Evolutionary conservation across 1,140 invertebrate genomes (phyloP), one percentile per base, ranked within the genome.

Genomic region (Oppia nitens): DNA sequence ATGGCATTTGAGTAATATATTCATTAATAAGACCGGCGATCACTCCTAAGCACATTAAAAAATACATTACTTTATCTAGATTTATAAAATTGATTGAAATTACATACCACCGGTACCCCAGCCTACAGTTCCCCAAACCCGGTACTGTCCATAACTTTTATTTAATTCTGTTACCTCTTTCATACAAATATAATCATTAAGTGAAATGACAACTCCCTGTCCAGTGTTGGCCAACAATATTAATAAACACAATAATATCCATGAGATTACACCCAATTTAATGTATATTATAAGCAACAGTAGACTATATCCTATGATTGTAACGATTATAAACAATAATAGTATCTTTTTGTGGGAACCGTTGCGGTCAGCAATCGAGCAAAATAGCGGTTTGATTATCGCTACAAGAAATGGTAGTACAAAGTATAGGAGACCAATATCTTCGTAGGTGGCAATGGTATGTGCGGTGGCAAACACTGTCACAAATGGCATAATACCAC

Each of bases 71-170:
- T n/a, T n/a, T n/a, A n/a, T n/a, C n/a, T n/a, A n/a, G n/a, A n/a
- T n/a, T n/a, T n/a, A n/a, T 55, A 24, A 56, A 45, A 56, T 50
- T 21, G 12, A 55, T 28, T 40, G 21, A 55, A 9, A 17, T 53
- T 45, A 47, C 45, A 2, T 48, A 57, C 62, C 62, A n/a, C 64
- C 57, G 1, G 64, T 29, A 24, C 66, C 66, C 59, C 57, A 67
- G 17, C 66, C 66, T 24, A 67, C 29, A 6, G 64, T 62, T 14
- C 66, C 66, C 79, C 83, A 92, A 62, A 90, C 74, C 57, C 85
- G 77, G 67, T 91, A 87, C 60, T 81, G 79, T 0, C 87, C 87
- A 70, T 87, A 92, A 17, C 65, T 48, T 28, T 47, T 24, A 14
- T 56, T 49, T 2, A 56, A 2, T 6, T 48, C 23, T 0, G 12